Evolutionary conservation across 2,888 invertebrate genomes (phyloP).

Genomic region (Drosophila antonietae): DNA sequence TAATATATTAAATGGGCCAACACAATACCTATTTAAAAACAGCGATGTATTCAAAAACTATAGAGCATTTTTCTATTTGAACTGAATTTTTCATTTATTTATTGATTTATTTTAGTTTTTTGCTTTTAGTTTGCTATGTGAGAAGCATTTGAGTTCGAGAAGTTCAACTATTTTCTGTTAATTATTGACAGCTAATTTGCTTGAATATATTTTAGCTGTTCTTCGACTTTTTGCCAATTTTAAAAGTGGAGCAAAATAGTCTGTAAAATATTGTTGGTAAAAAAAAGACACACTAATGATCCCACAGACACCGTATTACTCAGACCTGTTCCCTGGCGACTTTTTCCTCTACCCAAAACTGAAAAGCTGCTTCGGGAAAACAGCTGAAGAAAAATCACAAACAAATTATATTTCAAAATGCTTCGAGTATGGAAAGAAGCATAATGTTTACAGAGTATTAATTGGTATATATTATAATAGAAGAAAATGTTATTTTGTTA

Average conservation of each 20-base stretch:
- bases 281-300: neutral
- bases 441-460: no score
- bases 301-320: neutral
- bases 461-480: no score
- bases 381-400: no score
- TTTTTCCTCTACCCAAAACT: neutral
- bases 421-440: no score
- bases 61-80: neutral
- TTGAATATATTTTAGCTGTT: neutral
- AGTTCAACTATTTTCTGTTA: neutral
- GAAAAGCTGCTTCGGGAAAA: no score
- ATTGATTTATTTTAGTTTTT: no score
- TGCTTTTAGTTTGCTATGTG: no score
- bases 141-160: no score
- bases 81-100: neutral
- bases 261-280: neutral
- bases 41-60: neutral
- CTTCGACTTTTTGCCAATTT: neutral
- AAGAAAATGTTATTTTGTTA: no score
- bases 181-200: neutral
- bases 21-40: neutral
- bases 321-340: neutral
- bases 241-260: neutral
- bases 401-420: no score
- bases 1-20: constrained; percentile 3